Percentiles rank a stretch among this genome's conserved stretches.
Evolutionary conservation across 2,888 invertebrate genomes (phyloP).

Genomic region (Xylota segnis): DNA sequence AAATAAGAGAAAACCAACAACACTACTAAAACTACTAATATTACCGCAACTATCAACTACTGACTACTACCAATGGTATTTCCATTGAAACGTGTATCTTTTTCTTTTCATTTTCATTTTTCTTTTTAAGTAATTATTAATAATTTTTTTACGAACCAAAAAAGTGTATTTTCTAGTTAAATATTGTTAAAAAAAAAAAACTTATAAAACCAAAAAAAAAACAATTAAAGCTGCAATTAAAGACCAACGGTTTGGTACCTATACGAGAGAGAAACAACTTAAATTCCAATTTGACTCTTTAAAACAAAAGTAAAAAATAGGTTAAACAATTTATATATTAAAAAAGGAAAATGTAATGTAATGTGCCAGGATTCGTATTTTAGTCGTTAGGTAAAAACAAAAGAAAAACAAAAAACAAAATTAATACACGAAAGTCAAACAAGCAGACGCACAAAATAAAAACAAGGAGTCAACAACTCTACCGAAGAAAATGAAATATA

Average conservation of each 20-base stretch:
- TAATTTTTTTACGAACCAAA: constrained; percentile 65
- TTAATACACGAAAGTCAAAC: constrained; percentile 75
- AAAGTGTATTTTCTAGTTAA: constrained; percentile 72
- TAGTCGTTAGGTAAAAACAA: constrained; percentile 62
- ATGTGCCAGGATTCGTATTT: constrained; percentile 74
- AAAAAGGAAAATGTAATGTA: constrained; percentile 29
- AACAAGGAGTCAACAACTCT: constrained; percentile 70
- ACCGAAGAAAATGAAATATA: constrained; percentile 53
- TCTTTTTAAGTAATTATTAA: constrained; percentile 49
- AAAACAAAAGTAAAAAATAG: constrained; percentile 30
- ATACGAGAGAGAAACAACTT: constrained; percentile 50
- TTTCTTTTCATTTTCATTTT: constrained; percentile 28
- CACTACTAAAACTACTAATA: constrained; percentile 71
- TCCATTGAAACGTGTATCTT: constrained; percentile 56
- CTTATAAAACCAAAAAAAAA: constrained; percentile 55
- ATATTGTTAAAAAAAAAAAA: constrained; percentile 54
- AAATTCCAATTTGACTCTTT: constrained; percentile 59
- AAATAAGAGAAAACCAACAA: constrained; percentile 62
- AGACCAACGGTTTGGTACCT: constrained; percentile 76
- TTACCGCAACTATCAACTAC: constrained; percentile 67
- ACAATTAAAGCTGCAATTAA: constrained; percentile 66
- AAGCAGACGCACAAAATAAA: constrained; percentile 72
- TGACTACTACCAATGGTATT: constrained; percentile 60
- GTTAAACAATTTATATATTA: constrained; percentile 36
- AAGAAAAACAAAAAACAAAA: constrained; percentile 26